These are phyloP conservation scores for Leptarthrus brevirostris DNA, from an alignment of 2,888 invertebrate genomes.

Conservation along the genomic window DNA sequence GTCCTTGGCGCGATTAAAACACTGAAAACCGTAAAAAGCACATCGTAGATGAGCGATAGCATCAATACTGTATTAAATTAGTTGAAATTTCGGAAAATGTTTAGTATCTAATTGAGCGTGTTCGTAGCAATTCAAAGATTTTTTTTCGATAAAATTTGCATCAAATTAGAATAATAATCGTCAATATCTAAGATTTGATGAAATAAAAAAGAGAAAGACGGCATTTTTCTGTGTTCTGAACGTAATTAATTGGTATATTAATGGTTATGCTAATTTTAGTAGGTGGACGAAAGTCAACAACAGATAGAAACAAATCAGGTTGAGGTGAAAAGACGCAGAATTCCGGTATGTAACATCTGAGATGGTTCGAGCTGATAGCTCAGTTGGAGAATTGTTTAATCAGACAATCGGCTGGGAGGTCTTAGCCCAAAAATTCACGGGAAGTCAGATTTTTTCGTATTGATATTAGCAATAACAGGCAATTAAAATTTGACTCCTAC, in stretches of 20 bases:
- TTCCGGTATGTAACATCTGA: not conserved
- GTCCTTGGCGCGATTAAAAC: slow-evolving; percentile 29
- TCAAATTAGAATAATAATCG: slow-evolving; percentile 35
- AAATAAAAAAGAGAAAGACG: slow-evolving; percentile 7
- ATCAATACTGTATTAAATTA: slow-evolving; percentile 19
- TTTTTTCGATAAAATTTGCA: slow-evolving; percentile 33
- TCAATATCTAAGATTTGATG: not conserved
- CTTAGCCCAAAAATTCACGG: not conserved
- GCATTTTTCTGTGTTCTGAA: not conserved
- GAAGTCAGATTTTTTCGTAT: not conserved
- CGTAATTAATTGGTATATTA: slow-evolving; percentile 32
- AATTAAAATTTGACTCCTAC: slow-evolving; percentile 18
- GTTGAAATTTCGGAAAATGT: not conserved
- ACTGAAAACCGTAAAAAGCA: slow-evolving; percentile 24
- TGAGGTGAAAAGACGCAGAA: slow-evolving; percentile 34
- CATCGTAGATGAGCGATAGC: slow-evolving; percentile 2
- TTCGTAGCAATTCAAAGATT: slow-evolving; percentile 15
- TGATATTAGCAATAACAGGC: not conserved
- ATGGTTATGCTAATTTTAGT: slow-evolving; percentile 34
- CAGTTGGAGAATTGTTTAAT: not conserved
- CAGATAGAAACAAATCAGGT: slow-evolving; percentile 33
- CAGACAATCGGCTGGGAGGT: slow-evolving; percentile 1
- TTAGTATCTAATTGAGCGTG: not conserved
- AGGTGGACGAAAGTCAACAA: slow-evolving; percentile 36
- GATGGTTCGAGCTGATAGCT: slow-evolving; percentile 7